A percentile compares a stretch with the other conserved stretches of the same genome.
Conservation (phyloP, 2,888 invertebrate species). For the Zygogramma bicolorata region DNA sequence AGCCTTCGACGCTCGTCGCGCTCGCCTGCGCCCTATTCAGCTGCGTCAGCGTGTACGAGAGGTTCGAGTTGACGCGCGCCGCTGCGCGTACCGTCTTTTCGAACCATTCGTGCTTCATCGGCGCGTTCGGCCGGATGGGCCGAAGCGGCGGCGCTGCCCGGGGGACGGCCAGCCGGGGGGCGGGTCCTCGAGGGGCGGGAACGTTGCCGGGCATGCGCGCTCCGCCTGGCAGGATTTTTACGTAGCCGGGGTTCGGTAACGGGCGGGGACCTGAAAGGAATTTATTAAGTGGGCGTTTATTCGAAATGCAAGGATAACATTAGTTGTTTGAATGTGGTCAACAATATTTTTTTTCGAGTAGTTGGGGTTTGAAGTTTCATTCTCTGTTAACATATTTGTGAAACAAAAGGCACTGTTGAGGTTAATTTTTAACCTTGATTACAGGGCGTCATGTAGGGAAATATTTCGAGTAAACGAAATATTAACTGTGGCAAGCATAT, state of each 20-base stretch:
- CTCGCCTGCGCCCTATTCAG: slow-evolving; percentile 70
- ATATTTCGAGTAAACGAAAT: too few relatives aligned
- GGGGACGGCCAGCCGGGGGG: not conserved
- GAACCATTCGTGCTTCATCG: slow-evolving; percentile 69
- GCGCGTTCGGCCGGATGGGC: slow-evolving; percentile 8
- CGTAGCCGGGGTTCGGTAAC: slow-evolving; percentile 42
- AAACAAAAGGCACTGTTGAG: too few relatives aligned
- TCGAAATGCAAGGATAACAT: too few relatives aligned
- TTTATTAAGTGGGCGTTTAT: too few relatives aligned
- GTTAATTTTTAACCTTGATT: too few relatives aligned
- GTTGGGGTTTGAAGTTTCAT: too few relatives aligned
- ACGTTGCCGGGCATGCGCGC: not conserved
- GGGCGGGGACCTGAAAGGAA: not conserved
- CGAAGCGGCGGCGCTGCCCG: not conserved
- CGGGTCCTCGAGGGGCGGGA: too few relatives aligned
- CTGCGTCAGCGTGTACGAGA: slow-evolving; percentile 69
- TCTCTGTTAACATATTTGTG: too few relatives aligned
- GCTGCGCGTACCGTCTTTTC: slow-evolving; percentile 72
- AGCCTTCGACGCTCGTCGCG: slow-evolving; percentile 68
- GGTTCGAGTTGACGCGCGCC: slow-evolving; percentile 71
- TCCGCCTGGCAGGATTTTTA: slow-evolving; percentile 43
- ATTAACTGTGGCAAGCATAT: too few relatives aligned
- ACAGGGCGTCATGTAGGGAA: too few relatives aligned
- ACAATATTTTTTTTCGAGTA: too few relatives aligned
- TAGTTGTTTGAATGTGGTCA: too few relatives aligned